Evolutionary conservation across 2,113 vertebrate genomes (phyloP), one percentile per base, ranked within the genome.

Genomic region (Vireo altiloquus): DNA sequence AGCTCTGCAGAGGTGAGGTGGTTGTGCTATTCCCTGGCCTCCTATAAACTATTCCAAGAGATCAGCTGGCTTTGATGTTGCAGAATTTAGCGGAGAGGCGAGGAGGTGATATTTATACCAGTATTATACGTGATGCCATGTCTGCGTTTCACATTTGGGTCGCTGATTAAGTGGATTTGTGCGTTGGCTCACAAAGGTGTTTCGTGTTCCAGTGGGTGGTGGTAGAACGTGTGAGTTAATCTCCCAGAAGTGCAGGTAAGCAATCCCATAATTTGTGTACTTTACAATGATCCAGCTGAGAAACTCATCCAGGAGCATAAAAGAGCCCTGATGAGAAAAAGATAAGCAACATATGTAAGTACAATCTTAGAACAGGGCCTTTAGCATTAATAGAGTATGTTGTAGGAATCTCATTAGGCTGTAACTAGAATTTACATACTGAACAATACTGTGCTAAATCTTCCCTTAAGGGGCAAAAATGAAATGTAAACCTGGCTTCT

Each of bases 371-470:
- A 96, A 82, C n/a, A 90, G 82, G 84, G 84, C 47, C 91, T 89
- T 96, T 81, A 82, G 78, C 90, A 80, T 91, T 95, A 96, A 93
- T 92, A 92, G 80, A 96, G 78, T 97, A 96, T 95, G 93, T 96
- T 88, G 77, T 78, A 90, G 72, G 86, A 96, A 97, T 97, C 92
- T 95, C 83, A 90, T 97, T 96, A 88, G 72, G 59, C 56, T 92
- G 80, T 94, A 93, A 92, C 90, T 77, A 46, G 85, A 96, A 96
- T 96, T 96, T 97, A 82, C 83, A 91, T 96, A 87, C 68, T 56
- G 82, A 96, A 93, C 88, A 96, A 90, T 92, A 71, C 59, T 1
- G 21, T 93, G 39, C 74, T 93, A 94, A 96, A 92, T 94, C 93
- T 96, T 97, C 61, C 80, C 84, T 96, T 95, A 80, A 82, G 80